Conservation (phyloP, 2,113 vertebrate species). For the Nibea albiflora region DNA sequence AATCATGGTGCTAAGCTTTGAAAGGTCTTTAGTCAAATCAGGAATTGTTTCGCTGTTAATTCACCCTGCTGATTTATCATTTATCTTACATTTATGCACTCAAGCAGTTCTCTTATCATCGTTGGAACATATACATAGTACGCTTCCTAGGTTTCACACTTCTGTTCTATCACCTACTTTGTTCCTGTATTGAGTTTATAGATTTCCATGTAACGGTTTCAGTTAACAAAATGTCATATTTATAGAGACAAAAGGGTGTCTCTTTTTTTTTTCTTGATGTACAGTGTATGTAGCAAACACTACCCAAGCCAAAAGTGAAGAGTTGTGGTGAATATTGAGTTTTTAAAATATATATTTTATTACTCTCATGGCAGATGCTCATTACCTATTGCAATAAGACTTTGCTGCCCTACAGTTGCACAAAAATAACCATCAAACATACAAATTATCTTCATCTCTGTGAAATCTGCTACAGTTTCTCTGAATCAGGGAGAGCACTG, state of each 20-base stretch:
- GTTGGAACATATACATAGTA: background rate
- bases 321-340: slow-evolving; percentile 61
- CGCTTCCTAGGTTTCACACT: slow-evolving; percentile 31
- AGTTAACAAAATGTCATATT: slow-evolving; percentile 59
- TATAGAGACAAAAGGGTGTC: slow-evolving; percentile 43
- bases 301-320: slow-evolving; percentile 79
- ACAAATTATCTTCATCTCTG: slow-evolving; percentile 33
- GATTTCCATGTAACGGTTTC: slow-evolving; percentile 33
- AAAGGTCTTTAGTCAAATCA: slow-evolving; percentile 60
- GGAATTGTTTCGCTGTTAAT: slow-evolving; percentile 63
- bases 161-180: background rate
- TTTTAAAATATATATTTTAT: slow-evolving; percentile 70
- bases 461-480: slow-evolving; percentile 63
- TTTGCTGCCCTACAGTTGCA: slow-evolving; percentile 63
- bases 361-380: slow-evolving; percentile 64
- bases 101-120: slow-evolving; percentile 34
- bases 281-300: slow-evolving; percentile 82
- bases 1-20: slow-evolving; percentile 79
- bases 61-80: slow-evolving; percentile 57
- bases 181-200: slow-evolving; percentile 23
- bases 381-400: slow-evolving; percentile 75
- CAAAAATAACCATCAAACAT: slow-evolving; percentile 48
- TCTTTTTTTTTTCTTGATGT: slow-evolving; percentile 52
- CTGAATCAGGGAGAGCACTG: slow-evolving; percentile 67
- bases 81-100: slow-evolving; percentile 55